Evolutionary conservation across 2,113 vertebrate genomes (phyloP).

Genomic region (Oplegnathus fasciatus): DNA sequence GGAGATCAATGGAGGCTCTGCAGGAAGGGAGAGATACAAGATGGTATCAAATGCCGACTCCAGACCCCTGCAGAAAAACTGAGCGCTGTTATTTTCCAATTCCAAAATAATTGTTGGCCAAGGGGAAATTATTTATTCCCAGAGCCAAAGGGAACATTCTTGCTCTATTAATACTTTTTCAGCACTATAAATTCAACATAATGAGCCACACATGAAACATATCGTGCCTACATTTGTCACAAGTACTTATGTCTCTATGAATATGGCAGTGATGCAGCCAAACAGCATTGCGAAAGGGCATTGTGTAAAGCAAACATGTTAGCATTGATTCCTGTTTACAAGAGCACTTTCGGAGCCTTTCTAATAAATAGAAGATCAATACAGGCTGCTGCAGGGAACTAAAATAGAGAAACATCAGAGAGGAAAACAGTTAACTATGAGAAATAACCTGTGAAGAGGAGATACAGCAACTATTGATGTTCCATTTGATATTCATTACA

Average conservation of each 20-base stretch:
- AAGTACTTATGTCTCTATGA: slow-evolving; percentile 17
- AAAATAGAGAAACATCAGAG: slow-evolving; percentile 48
- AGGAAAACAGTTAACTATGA: slow-evolving; percentile 41
- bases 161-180: slow-evolving; percentile 36
- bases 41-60: slow-evolving; percentile 70
- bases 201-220: slow-evolving; percentile 8
- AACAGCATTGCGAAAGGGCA: slow-evolving; percentile 48
- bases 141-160: slow-evolving; percentile 8
- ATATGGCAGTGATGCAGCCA: slow-evolving; percentile 45
- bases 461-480: neutral
- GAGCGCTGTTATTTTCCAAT: slow-evolving; percentile 31
- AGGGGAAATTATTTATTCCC: slow-evolving; percentile 30
- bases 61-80: slow-evolving; percentile 42
- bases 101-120: slow-evolving; percentile 38
- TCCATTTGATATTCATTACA: slow-evolving; percentile 49
- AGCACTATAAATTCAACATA: neutral
- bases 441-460: slow-evolving; percentile 12
- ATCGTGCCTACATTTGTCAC: neutral
- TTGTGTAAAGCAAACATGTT: slow-evolving; percentile 72
- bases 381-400: slow-evolving; percentile 47
- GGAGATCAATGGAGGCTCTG: slow-evolving; percentile 63
- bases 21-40: slow-evolving; percentile 55
- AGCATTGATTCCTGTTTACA: slow-evolving; percentile 76
- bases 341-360: slow-evolving; percentile 67
- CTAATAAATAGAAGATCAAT: slow-evolving; percentile 76